Base-by-base conservation (phyloP, 2,888 invertebrate species). In the Saturnia pavonia region DNA sequence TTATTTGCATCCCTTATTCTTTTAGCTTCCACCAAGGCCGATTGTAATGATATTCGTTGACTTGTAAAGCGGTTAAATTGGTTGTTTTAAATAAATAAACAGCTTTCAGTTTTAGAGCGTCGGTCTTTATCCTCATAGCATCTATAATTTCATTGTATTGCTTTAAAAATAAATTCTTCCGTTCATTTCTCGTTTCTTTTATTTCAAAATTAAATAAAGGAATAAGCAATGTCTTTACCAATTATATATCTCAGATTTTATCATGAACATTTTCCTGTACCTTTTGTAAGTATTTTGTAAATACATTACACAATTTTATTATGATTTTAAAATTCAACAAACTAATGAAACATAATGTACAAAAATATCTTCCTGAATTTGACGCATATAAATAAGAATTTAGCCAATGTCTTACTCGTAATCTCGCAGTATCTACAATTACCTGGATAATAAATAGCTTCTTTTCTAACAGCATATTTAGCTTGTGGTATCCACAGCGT, bases 401-500 rank as follows among this genome's bases (percentile, higher is more conserved):
- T 57, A 57, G 9, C 9, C 25, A 22, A 22, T 25, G 8, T 25
- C 22, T 12, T 57, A 57, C 22, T 51, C 9, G 11, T 12, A 57
- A 57, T 11, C 22, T 57, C 4, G 25, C 25, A 11, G 25, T 57
- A 25, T 57, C 14, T 57, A 25, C 16, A 70, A 71, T 91, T 88
- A 96, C 96, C 95, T 86, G 94, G 93, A 81, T 95, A 95, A 78
- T 94, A 94, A 73, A 94, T 91, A 60, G 94, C 91, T 80, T 94
- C 93, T 82, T 94, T 94, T 71, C 91, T 91, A 68, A 94, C 94
- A 22, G 91, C 90, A 78, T 95, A 96, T 76, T 95, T 94, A 0
- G 96, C 95, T 73, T 95, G 95, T 11, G 95, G 95, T 87, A 96
- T 95, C 81, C 92, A 92, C 72, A 96, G 81, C 54, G 95, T 95